Evolutionary conservation across 2,888 invertebrate species (phyloP).

Genomic region (Xiphydria camelus): DNA sequence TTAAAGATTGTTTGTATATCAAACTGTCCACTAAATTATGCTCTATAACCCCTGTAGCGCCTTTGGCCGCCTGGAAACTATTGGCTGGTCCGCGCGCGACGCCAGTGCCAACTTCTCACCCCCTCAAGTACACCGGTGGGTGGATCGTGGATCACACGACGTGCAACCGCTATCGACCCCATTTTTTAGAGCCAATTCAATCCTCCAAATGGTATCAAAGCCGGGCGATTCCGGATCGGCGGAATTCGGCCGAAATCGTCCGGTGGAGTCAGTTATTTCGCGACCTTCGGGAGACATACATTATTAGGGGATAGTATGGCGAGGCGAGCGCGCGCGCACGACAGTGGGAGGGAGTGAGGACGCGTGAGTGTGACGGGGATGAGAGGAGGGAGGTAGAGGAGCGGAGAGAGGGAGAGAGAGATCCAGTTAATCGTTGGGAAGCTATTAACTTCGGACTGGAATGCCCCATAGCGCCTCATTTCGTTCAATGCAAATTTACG

Average conservation of each 20-base stretch:
- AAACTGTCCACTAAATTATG: slow-evolving; percentile 67
- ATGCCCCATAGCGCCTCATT: slow-evolving; percentile 52
- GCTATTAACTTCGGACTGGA: slow-evolving; percentile 55
- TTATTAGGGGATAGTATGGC: slow-evolving; percentile 41
- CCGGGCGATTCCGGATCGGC: too few species aligned
- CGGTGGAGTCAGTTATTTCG: slow-evolving; percentile 44
- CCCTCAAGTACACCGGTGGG: too few species aligned
- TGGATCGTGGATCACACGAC: too few species aligned
- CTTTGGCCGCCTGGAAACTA: slow-evolving; percentile 51
- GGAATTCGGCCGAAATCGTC: too few species aligned
- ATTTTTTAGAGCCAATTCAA: neutral
- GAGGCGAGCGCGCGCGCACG: slow-evolving; percentile 26
- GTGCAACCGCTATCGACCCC: too few species aligned
- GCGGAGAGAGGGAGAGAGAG: slow-evolving; percentile 25
- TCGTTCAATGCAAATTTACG: slow-evolving; percentile 54
- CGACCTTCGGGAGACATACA: slow-evolving; percentile 45
- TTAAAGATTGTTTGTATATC: slow-evolving; percentile 68
- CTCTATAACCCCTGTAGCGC: slow-evolving; percentile 52
- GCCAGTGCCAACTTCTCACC: too few species aligned
- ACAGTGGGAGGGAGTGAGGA: slow-evolving; percentile 24
- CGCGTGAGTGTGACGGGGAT: slow-evolving; percentile 16
- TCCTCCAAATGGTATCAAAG: neutral
- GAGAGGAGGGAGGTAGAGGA: slow-evolving; percentile 5
- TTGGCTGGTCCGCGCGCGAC: slow-evolving; percentile 36
- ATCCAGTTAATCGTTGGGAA: slow-evolving; percentile 55